These are phyloP conservation scores for Pogonocherus hispidulus DNA, from an alignment of 2,888 invertebrate genomes.

Conservation along the genomic window DNA sequence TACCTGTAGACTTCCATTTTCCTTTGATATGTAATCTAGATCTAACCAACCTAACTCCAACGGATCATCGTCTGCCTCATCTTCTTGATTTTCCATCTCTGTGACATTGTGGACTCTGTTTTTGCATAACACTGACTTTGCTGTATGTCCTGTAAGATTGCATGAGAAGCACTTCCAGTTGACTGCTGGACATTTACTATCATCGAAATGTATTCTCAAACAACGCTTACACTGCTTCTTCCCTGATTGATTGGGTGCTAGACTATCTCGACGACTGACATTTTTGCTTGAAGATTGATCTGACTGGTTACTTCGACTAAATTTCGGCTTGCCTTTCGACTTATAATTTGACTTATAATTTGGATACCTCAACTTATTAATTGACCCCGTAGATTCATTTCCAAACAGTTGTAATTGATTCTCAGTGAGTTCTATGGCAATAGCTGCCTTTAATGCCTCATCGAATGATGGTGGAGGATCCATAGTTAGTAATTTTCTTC, in stretches of 20 bases:
- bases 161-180: constrained; percentile 35
- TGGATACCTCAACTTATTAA: too few species aligned
- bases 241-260: not conserved
- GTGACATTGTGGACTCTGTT: constrained; percentile 18
- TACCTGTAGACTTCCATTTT: constrained; percentile 18
- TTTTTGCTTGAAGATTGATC: not conserved
- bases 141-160: constrained; percentile 34
- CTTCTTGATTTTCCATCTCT: not conserved
- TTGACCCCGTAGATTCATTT: too few species aligned
- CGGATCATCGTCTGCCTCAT: constrained; percentile 3
- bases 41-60: constrained; percentile 15
- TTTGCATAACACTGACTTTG: constrained; percentile 30
- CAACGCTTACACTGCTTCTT: constrained; percentile 24
- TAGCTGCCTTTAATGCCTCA: not conserved
- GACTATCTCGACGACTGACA: not conserved
- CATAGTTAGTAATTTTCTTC: constrained; percentile 40
- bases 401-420: too few species aligned
- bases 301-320: not conserved
- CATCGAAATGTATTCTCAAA: constrained; percentile 12
- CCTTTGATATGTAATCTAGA: not conserved
- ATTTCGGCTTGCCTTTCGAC: not conserved
- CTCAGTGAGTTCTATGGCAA: not conserved
- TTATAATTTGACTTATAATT: too few species aligned
- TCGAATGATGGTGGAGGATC: constrained; percentile 27
- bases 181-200: constrained; percentile 31